phyloP scores from a whole-genome alignment of 2,797 vertebrate genomes.

The Chrosomus eos region DNA sequence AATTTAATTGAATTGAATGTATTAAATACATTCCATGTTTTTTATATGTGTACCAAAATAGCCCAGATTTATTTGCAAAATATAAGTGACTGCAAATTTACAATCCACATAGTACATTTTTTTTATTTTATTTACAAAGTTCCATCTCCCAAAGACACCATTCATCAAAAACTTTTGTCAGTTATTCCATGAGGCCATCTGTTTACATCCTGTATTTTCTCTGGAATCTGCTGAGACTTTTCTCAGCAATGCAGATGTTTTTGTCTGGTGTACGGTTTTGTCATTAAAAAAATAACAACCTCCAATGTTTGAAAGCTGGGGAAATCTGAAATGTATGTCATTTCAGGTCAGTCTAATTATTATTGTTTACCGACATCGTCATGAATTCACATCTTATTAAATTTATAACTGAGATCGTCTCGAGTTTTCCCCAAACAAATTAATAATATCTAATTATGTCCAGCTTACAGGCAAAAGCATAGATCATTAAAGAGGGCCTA shows the following conservation, averaged over 20 bases:
- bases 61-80: not conserved
- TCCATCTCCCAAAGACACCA: not conserved
- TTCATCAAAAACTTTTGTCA: not conserved
- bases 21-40: not conserved
- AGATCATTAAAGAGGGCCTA: not conserved
- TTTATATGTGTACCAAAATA: not conserved
- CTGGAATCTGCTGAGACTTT: not conserved
- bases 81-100: not conserved
- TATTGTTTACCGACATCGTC: not conserved
- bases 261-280: not conserved
- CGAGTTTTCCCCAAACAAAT: not conserved
- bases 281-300: not conserved
- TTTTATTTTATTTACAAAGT: not conserved
- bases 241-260: not conserved
- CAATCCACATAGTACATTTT: not conserved
- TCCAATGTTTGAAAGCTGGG: not conserved
- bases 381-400: not conserved
- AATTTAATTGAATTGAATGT: too few species aligned
- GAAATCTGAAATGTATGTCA: not conserved
- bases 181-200: not conserved
- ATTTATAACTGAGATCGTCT: not conserved
- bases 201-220: not conserved
- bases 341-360: not conserved
- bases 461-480: not conserved
- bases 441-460: not conserved